Evolutionary conservation across 35 echinoderm and acorn worm genomes (phyloP).

Genomic region (Heliocidaris tuberculata): DNA sequence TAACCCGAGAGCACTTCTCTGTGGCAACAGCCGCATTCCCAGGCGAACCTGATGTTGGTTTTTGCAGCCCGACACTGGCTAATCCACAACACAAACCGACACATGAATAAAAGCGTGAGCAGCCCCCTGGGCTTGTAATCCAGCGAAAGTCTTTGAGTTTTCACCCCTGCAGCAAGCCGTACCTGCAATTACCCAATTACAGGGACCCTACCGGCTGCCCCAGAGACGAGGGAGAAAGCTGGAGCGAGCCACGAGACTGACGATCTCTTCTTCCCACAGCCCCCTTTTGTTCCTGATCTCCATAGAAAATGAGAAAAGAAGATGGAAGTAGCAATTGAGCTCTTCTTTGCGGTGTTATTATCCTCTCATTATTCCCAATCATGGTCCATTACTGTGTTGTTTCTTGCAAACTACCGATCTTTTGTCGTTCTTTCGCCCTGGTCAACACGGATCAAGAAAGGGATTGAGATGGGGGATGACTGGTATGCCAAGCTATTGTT

Average conservation of each 20-base stretch:
- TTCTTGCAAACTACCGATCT: constrained; percentile 17
- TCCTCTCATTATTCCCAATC: constrained; percentile 49
- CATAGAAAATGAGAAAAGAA: constrained; percentile 21
- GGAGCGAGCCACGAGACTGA: background rate
- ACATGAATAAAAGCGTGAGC: constrained; percentile 42
- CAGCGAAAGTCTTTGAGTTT: constrained; percentile 30
- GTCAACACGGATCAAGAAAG: constrained; percentile 24
- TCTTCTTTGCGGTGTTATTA: constrained; percentile 26
- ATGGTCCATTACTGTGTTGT: constrained; percentile 40
- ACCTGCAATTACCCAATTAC: constrained; percentile 43
- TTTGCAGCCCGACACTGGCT: constrained; percentile 48
- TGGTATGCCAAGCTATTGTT: constrained; percentile 31
- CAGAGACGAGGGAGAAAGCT: background rate
- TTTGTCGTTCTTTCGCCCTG: background rate
- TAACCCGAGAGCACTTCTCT: constrained; percentile 41
- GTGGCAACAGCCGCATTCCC: constrained; percentile 51
- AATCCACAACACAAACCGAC: constrained; percentile 50
- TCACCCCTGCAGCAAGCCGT: constrained; percentile 12
- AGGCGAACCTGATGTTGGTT: constrained; percentile 52
- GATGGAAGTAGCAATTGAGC: constrained; percentile 19
- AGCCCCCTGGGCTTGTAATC: constrained; percentile 21
- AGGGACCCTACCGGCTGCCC: constrained; percentile 16
- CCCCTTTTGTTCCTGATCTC: constrained; percentile 19
- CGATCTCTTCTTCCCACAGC: background rate
- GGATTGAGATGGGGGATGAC: background rate